Conservation (phyloP, 1,140 invertebrate genomes). For the Theocolax elegans region DNA sequence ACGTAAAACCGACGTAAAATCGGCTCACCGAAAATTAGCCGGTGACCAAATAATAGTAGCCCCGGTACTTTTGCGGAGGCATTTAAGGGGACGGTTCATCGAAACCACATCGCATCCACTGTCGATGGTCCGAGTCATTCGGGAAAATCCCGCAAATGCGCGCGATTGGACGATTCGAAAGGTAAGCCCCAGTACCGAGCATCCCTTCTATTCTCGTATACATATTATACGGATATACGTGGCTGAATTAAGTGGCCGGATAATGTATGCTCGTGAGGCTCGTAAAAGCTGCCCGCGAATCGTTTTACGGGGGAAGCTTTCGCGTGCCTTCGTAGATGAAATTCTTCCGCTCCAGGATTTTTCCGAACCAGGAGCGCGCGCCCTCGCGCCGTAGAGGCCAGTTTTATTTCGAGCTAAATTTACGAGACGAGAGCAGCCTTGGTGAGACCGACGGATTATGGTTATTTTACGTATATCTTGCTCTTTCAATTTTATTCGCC, state of each 20-base stretch:
- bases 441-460: not conserved
- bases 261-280: slow-evolving; percentile 25
- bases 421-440: not conserved
- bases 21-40: too few species aligned
- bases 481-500: not conserved
- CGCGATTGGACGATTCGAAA: not conserved
- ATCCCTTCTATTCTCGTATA: too few species aligned
- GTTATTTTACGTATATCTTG: not conserved
- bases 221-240: not conserved
- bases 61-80: slow-evolving; percentile 1
- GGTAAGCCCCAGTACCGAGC: too few species aligned
- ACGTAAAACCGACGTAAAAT: too few species aligned
- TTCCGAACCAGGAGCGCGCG: not conserved
- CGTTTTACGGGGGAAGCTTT: slow-evolving; percentile 2
- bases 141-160: not conserved
- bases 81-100: too few species aligned
- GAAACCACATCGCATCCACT: not conserved
- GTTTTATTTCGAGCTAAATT: slow-evolving; percentile 3
- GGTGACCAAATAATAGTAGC: not conserved
- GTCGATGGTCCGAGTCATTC: not conserved
- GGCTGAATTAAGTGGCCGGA: slow-evolving; percentile 26
- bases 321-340: not conserved
- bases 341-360: not conserved
- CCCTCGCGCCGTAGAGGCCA: not conserved
- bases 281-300: slow-evolving; percentile 27